phyloP scores from a whole-genome alignment of 2,113 vertebrate species.

The Perca fluviatilis region DNA sequence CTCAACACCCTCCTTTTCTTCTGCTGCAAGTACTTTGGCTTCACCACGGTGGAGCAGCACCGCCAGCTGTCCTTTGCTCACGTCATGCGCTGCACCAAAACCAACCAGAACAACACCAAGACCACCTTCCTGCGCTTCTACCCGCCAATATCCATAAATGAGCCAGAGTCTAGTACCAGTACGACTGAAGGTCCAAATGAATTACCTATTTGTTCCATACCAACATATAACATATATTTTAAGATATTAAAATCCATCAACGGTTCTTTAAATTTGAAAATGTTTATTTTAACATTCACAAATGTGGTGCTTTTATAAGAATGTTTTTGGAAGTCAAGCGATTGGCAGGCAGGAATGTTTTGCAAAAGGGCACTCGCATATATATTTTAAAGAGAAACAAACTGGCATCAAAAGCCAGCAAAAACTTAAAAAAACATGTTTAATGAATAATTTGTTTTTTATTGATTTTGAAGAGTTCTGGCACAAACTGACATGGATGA shows the following conservation, averaged over 20 bases:
- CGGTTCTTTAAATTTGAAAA: no score
- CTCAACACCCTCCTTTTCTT: slow-evolving; percentile 98
- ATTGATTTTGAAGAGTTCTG: no score
- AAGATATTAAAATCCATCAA: no score
- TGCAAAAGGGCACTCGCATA: no score
- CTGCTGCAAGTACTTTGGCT: slow-evolving; percentile 97
- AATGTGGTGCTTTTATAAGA: not conserved
- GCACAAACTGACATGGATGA: no score
- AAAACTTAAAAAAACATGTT: no score
- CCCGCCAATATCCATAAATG: slow-evolving; percentile 86
- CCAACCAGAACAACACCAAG: slow-evolving; percentile 90
- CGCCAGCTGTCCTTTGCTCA: slow-evolving; percentile 95
- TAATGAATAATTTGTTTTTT: no score
- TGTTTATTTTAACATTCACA: not conserved
- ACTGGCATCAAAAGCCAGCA: no score
- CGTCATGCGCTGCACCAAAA: slow-evolving; percentile 93
- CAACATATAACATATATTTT: not conserved
- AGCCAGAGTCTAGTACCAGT: slow-evolving; percentile 53
- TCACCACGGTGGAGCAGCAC: slow-evolving; percentile 93
- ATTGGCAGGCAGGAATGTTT: not conserved
- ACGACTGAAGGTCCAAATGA: not conserved
- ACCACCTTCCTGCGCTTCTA: slow-evolving; percentile 95
- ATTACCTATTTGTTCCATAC: not conserved
- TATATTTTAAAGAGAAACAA: no score
- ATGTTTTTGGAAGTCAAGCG: not conserved